A percentile compares a stretch with the other conserved stretches of the same genome.
phyloP scores from a whole-genome alignment of 2,888 invertebrate species.

The Entomobrya proxima region DNA sequence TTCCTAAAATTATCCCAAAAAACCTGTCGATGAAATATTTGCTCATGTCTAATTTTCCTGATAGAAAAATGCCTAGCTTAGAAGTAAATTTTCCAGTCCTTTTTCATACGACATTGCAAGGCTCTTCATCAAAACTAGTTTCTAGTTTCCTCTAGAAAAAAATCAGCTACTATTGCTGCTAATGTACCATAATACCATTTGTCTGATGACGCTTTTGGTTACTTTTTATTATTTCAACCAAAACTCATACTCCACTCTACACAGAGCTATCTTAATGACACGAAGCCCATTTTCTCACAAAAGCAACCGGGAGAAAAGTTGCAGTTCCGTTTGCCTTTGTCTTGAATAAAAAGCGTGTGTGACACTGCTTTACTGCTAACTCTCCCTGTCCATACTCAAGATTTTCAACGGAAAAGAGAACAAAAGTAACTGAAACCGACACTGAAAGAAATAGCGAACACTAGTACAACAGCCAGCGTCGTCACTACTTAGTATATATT shows the following conservation, averaged over 20 bases:
- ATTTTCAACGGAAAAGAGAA: neutral
- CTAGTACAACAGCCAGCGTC: neutral
- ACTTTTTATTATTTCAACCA: neutral
- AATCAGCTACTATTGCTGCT: neutral
- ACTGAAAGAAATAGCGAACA: neutral
- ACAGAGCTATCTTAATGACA: conserved; percentile 17
- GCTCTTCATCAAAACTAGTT: neutral
- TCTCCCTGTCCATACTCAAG: neutral
- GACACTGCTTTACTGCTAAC: neutral
- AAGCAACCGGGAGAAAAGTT: conserved; percentile 9
- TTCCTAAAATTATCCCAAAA: no score
- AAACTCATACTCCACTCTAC: neutral
- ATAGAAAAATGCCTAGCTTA: no score
- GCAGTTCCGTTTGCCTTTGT: conserved; percentile 1
- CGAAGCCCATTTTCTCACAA: conserved; percentile 14
- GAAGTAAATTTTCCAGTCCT: no score
- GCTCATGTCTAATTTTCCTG: no score
- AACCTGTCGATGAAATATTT: no score
- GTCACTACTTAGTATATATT: neutral
- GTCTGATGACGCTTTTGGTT: neutral
- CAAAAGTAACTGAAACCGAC: neutral
- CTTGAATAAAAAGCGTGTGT: neutral
- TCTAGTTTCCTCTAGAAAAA: neutral
- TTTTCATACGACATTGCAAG: no score
- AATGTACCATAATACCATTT: neutral